phyloP scores from a whole-genome alignment of 2,888 invertebrate genomes.

The Cybosia mesomella region DNA sequence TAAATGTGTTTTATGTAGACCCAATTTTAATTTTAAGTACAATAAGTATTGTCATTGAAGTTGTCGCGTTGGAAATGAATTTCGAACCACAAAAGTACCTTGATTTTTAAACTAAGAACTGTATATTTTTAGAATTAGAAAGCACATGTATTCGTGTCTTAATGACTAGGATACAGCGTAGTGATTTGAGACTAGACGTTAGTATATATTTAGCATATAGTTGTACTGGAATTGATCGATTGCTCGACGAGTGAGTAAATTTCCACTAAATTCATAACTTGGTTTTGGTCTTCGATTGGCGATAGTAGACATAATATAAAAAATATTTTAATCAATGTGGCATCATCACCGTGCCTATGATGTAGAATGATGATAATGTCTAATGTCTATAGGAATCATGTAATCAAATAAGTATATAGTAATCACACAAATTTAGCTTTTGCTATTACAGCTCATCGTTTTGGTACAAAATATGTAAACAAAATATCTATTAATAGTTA shows the following conservation, averaged over 20 bases:
- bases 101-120: conserved; percentile 16
- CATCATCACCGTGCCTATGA: conserved; percentile 1
- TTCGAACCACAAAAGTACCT: conserved; percentile 25
- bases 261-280: neutral
- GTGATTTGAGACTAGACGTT: neutral
- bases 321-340: neutral
- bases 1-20: conserved; percentile 22
- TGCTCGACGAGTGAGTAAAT: neutral
- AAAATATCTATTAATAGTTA: neutral
- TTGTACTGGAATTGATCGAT: neutral
- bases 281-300: neutral
- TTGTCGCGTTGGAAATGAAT: conserved; percentile 15
- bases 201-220: conserved; percentile 9
- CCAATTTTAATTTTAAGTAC: conserved; percentile 37
- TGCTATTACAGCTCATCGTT: neutral
- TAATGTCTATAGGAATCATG: neutral
- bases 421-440: neutral
- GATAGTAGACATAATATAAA: neutral
- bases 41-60: conserved; percentile 33
- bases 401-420: conserved; percentile 1
- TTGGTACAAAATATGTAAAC: neutral
- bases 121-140: conserved; percentile 4
- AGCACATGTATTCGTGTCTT: conserved; percentile 5
- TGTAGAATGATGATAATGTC: too few relatives aligned
- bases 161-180: neutral